phyloP scores from a whole-genome alignment of 2,113 vertebrate genomes.

The Struthio camelus region DNA sequence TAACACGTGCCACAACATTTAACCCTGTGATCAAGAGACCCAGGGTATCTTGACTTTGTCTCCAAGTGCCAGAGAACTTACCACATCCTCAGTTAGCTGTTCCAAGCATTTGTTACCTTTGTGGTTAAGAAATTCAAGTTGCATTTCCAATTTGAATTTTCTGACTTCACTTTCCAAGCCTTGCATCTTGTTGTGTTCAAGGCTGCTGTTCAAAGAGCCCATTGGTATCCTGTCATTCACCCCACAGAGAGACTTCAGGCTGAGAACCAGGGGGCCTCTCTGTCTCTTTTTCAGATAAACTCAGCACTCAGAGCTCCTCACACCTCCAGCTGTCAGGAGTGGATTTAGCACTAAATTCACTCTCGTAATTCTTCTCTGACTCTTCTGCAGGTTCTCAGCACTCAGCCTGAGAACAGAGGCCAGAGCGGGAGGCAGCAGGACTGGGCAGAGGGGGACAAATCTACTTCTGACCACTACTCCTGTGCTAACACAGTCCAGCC shows the following conservation, averaged over 20 bases:
- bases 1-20: background rate
- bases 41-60: background rate
- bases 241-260: background rate
- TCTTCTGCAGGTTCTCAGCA: background rate
- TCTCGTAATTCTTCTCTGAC: background rate
- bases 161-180: background rate
- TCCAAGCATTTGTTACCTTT: background rate
- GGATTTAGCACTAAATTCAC: background rate
- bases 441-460: background rate
- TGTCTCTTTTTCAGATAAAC: background rate
- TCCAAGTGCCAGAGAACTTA: background rate
- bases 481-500: background rate
- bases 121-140: background rate
- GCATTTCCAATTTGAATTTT: background rate
- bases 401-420: background rate
- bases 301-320: background rate
- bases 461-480: background rate
- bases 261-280: background rate
- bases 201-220: background rate
- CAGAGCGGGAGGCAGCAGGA: background rate
- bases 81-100: slow-evolving; percentile 20
- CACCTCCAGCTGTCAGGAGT: background rate
- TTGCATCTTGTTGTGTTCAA: background rate
- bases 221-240: background rate
- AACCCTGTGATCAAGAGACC: background rate